Evolutionary conservation across 2,888 invertebrate species (phyloP).

Genomic region (Lottia scabra): DNA sequence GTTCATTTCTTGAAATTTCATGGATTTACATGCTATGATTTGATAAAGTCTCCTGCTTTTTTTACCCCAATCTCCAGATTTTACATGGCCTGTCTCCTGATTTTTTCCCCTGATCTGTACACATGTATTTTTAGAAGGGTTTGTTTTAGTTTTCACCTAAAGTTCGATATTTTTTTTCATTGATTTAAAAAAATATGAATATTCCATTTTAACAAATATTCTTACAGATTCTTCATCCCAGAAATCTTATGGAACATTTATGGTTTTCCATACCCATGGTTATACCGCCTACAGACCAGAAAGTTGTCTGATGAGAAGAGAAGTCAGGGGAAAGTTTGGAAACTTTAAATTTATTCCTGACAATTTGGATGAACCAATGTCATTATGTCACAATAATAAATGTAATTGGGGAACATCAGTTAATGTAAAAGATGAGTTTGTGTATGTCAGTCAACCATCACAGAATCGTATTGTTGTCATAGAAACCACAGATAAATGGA

Average conservation of each 20-base stretch:
- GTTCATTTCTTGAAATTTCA: too few relatives aligned
- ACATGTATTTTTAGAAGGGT: too few relatives aligned
- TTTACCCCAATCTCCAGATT: too few relatives aligned
- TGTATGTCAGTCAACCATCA: constrained; percentile 80
- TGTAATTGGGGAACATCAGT: constrained; percentile 82
- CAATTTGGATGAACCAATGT: constrained; percentile 66
- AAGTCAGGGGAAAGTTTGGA: constrained; percentile 81
- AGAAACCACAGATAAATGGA: constrained; percentile 73
- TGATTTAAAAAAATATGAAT: constrained; percentile 10
- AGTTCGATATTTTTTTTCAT: neutral
- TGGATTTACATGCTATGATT: too few relatives aligned
- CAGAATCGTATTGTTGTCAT: constrained; percentile 80
- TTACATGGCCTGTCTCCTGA: too few relatives aligned
- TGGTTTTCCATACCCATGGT: constrained; percentile 82
- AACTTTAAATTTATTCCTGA: constrained; percentile 71
- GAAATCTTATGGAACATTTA: constrained; percentile 72
- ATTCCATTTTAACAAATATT: neutral
- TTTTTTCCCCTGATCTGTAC: too few relatives aligned
- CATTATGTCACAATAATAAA: constrained; percentile 59
- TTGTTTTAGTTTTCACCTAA: too few relatives aligned
- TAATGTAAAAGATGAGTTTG: constrained; percentile 78
- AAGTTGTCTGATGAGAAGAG: constrained; percentile 78
- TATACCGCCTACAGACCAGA: constrained; percentile 81
- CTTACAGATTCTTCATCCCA: constrained; percentile 26
- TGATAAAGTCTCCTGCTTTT: too few relatives aligned